Base-by-base conservation (phyloP, 2,797 vertebrate species). In the Diceros bicornis region DNA sequence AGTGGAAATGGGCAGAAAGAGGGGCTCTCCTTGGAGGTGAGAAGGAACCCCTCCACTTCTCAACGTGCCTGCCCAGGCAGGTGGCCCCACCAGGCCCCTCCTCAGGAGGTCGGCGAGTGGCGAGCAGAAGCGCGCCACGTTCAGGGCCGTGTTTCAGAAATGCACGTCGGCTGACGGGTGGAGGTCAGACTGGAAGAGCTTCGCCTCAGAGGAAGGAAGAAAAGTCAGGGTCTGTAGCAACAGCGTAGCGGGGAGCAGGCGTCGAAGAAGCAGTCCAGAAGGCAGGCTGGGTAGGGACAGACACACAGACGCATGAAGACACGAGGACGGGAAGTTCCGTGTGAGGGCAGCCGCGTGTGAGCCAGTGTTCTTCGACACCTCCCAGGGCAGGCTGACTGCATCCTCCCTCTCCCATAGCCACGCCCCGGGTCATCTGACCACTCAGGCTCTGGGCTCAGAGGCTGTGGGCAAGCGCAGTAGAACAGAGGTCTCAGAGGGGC, bases 401-500 rank as follows among this genome's bases (percentile, higher is more conserved):
- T 29, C 64, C 71, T 52, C n/a, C 55, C 44, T 44, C 13, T 50
- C 2, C 2, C n/a, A 18, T 18, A 47, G 61, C 50, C 13, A 10
- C 1, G 0, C 18, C 72, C 9, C 52, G 21, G 6, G 72, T 32
- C n/a, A 52, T 0, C 0, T 6, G 29, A 44, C 12, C 32, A 37
- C 25, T 8, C 0, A 1, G 3, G 32, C 47, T 61, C 52, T 16
- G 25, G 23, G 72, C 7, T 37, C 7, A 0, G 6, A 25, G 23
- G 20, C 18, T 1, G 0, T 10, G 0, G 7, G 27, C 34, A n/a
- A 4, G 10, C 13, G 21, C 9, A 13, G 66, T n/a, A 16, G 5
- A 61, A 18, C 29, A 14, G 7, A 13, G 32, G 52, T 75, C 41
- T 88, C 29, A 61, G 37, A 47, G 9, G 52, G 14, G 21, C 32